A percentile compares a stretch with the other conserved stretches of the same genome.
phyloP scores from a whole-genome alignment of 2,888 invertebrate genomes.

The Pheosia gnoma region DNA sequence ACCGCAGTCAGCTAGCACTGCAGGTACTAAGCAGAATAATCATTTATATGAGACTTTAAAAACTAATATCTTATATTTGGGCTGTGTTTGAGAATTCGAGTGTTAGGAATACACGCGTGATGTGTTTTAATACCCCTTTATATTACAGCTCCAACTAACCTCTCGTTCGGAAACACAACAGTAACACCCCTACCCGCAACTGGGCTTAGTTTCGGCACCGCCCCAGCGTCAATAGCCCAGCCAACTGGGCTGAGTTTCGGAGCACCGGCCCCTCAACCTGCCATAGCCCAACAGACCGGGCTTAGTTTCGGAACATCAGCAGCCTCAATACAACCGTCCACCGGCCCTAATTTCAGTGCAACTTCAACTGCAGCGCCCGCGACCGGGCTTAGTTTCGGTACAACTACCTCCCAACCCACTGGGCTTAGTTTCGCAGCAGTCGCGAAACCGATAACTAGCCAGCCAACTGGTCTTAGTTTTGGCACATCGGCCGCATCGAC shows the following conservation, averaged over 20 bases:
- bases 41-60: too few relatives aligned
- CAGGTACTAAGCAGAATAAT: constrained; percentile 12
- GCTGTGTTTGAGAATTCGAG: too few relatives aligned
- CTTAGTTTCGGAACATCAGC: constrained; percentile 32
- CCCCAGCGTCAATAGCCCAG: constrained; percentile 6
- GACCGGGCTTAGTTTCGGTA: constrained; percentile 19
- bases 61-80: too few relatives aligned
- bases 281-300: constrained; percentile 19
- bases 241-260: constrained; percentile 26
- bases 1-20: constrained; percentile 9
- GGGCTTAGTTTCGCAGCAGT: constrained; percentile 3
- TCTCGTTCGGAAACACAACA: constrained; percentile 19
- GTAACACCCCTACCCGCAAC: constrained; percentile 9
- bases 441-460: constrained; percentile 11
- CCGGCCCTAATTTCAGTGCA: constrained; percentile 35
- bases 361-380: constrained; percentile 16
- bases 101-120: neutral
- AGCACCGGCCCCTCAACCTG: constrained; percentile 7
- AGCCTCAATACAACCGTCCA: constrained; percentile 23
- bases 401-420: constrained; percentile 9
- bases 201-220: constrained; percentile 21
- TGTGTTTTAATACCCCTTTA: neutral
- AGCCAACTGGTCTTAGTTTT: constrained; percentile 29
- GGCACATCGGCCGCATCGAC: constrained; percentile 9
- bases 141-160: constrained; percentile 18